These are phyloP conservation scores for Papilio polytes DNA, from an alignment of 1,140 invertebrate genomes.

Conservation along the genomic window DNA sequence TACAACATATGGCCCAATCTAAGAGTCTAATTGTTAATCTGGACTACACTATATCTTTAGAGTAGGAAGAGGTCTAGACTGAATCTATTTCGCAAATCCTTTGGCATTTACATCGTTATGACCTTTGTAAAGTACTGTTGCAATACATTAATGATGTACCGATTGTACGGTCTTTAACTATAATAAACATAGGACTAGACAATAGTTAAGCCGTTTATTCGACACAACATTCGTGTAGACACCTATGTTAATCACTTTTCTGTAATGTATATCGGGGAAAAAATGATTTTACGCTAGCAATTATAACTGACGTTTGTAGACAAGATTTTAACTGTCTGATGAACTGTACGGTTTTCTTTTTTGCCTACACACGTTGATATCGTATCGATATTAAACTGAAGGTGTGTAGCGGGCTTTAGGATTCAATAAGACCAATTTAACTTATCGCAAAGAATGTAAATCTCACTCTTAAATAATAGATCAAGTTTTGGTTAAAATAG, in stretches of 20 bases:
- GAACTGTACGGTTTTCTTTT: too few relatives aligned
- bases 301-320: too few relatives aligned
- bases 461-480: too few relatives aligned
- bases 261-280: background rate
- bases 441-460: too few relatives aligned
- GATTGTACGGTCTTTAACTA: slow-evolving; percentile 15
- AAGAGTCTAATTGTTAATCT: background rate
- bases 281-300: too few relatives aligned
- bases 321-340: too few relatives aligned
- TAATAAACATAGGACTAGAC: slow-evolving; percentile 10
- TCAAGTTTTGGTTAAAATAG: too few relatives aligned
- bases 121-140: slow-evolving; percentile 10
- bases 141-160: slow-evolving; percentile 8
- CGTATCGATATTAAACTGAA: too few relatives aligned
- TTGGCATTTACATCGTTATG: slow-evolving; percentile 30
- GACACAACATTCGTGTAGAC: background rate
- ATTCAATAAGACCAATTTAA: too few relatives aligned
- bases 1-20: background rate
- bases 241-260: background rate
- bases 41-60: background rate
- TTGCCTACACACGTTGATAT: too few relatives aligned
- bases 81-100: slow-evolving; percentile 31
- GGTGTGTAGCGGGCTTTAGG: too few relatives aligned
- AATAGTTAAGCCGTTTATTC: slow-evolving; percentile 10
- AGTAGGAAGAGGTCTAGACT: background rate